Evolutionary conservation across 2,888 invertebrate species (phyloP).

Genomic region (Linnaemya vulpina): DNA sequence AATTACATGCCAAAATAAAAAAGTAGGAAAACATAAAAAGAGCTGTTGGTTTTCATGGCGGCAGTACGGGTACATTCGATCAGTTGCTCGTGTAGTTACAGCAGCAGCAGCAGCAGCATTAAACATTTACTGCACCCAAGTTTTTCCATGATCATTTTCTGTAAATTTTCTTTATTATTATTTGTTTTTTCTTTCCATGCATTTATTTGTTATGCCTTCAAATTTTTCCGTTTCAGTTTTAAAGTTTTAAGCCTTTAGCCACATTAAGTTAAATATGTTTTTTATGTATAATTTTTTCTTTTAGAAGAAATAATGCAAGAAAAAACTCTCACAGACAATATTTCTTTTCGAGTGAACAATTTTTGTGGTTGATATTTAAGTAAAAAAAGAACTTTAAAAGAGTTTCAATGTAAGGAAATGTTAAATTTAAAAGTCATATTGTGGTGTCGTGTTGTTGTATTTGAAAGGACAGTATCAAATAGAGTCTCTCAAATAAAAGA

Average conservation of each 20-base stretch:
- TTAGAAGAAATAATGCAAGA: conserved; percentile 17
- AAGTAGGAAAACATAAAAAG: conserved; percentile 52
- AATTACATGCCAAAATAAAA: conserved; percentile 71
- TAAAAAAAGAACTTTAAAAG: conserved; percentile 38
- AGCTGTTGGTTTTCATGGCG: conserved; percentile 56
- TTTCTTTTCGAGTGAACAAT: conserved; percentile 53
- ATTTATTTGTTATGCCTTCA: conserved; percentile 25
- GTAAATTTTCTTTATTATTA: background rate
- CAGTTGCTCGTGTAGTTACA: conserved; percentile 32
- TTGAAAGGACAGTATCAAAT: too few relatives aligned
- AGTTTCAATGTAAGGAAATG: background rate
- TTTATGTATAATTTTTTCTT: background rate
- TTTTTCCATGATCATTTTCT: conserved; percentile 60
- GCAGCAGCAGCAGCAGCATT: background rate
- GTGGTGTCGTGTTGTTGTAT: too few relatives aligned
- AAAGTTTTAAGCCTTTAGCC: conserved; percentile 56
- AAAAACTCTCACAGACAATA: conserved; percentile 40
- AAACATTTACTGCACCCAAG: conserved; percentile 62
- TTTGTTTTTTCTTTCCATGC: conserved; percentile 19
- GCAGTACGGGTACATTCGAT: conserved; percentile 29
- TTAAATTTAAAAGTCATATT: too few relatives aligned
- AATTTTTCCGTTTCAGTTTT: conserved; percentile 50
- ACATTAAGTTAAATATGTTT: conserved; percentile 55
- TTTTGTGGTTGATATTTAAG: conserved; percentile 35
- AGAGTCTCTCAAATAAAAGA: too few relatives aligned